These are phyloP conservation scores for Xiphophorus hellerii DNA, from an alignment of 2,113 vertebrate genomes.

Conservation along the genomic window DNA sequence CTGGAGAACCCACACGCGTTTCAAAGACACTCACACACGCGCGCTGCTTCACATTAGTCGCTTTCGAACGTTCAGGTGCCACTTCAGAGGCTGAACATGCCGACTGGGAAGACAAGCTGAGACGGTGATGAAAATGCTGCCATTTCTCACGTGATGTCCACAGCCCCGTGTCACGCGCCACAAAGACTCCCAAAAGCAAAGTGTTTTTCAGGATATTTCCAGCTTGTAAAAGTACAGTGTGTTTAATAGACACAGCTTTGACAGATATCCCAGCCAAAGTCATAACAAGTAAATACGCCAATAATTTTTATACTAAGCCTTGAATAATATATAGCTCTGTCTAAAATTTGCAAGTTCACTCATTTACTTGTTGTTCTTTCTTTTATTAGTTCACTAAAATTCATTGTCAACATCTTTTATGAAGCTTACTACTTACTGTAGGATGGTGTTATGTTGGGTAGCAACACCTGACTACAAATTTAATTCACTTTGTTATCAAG, in stretches of 20 bases:
- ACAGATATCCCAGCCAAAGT: neutral
- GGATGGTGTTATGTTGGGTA: neutral
- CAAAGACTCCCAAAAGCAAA: neutral
- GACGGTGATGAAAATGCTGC: constrained; percentile 17
- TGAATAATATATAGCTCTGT: neutral
- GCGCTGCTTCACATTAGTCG: constrained; percentile 28
- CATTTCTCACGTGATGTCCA: constrained; percentile 41
- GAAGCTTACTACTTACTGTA: neutral
- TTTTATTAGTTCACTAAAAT: neutral
- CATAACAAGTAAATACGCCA: neutral
- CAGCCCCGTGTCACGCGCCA: neutral
- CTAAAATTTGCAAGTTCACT: neutral
- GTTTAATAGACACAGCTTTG: neutral
- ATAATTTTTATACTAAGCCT: neutral
- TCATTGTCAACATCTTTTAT: too few relatives aligned
- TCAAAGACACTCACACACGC: constrained; percentile 1
- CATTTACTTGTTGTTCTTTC: neutral
- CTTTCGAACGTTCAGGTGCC: constrained; percentile 54
- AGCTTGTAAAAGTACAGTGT: neutral
- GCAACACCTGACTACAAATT: neutral
- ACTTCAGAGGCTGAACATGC: constrained; percentile 22
- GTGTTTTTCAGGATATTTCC: neutral
- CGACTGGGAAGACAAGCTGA: constrained; percentile 47
- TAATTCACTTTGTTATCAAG: neutral
- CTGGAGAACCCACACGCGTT: neutral